phyloP scores from a whole-genome alignment of 2,113 vertebrate species.

The Acanthisitta chloris region DNA sequence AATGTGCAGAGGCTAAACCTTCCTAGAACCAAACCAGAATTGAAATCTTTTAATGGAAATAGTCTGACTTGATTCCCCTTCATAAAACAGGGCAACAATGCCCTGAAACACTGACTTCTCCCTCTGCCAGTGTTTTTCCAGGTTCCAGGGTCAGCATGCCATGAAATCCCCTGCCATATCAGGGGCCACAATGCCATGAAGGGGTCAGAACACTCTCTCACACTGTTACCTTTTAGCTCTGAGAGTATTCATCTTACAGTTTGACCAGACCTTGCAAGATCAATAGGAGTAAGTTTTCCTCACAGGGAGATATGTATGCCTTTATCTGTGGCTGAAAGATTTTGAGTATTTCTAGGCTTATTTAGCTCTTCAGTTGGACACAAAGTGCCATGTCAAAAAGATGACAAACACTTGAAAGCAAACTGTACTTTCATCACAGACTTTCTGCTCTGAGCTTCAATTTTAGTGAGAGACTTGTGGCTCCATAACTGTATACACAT shows the following conservation, averaged over 20 bases:
- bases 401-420: neutral
- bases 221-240: neutral
- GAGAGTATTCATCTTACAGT: neutral
- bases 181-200: neutral
- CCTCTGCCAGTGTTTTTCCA: neutral
- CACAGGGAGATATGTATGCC: neutral
- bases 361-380: neutral
- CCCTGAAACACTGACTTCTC: neutral
- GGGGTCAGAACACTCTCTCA: neutral
- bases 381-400: neutral
- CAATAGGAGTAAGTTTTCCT: neutral
- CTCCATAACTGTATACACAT: neutral
- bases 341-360: neutral
- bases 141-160: neutral
- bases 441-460: neutral
- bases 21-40: neutral
- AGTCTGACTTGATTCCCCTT: neutral
- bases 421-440: neutral
- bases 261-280: neutral
- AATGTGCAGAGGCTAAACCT: neutral
- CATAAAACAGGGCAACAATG: neutral
- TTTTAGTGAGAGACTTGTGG: neutral
- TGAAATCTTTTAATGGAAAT: neutral
- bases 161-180: neutral
- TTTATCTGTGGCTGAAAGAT: neutral